A percentile compares a stretch with the other conserved stretches of the same genome.
phyloP scores from a whole-genome alignment of 2,113 vertebrate species.

The Hassar affinis region DNA sequence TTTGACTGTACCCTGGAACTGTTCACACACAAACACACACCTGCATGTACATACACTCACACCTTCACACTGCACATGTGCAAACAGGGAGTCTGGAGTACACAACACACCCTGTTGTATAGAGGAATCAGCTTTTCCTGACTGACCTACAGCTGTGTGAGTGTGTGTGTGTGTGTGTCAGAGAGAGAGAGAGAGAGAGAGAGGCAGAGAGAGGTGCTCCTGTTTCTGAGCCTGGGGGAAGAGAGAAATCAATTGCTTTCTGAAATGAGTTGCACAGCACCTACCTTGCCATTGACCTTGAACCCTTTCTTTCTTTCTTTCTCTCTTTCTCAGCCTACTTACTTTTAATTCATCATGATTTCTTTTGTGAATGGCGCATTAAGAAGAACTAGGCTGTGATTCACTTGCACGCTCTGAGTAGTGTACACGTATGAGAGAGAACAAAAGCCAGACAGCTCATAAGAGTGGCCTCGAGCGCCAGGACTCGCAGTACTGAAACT shows the following conservation, averaged over 20 bases:
- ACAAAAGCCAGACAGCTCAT: not conserved
- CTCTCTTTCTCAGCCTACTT: conserved; percentile 5
- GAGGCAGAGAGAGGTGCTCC: conserved; percentile 19
- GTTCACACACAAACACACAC: not conserved
- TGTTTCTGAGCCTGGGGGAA: conserved; percentile 43
- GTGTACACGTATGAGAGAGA: not conserved
- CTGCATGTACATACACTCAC: not conserved
- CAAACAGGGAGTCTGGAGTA: conserved; percentile 1
- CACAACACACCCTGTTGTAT: conserved; percentile 15
- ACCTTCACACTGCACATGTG: not conserved
- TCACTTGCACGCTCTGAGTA: not conserved
- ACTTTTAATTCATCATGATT: not conserved
- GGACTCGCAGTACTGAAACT: not conserved
- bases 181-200: conserved; percentile 13
- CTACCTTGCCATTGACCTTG: conserved; percentile 41
- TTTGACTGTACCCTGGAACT: conserved; percentile 12
- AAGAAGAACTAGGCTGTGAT: not conserved
- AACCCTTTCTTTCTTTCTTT: conserved; percentile 23
- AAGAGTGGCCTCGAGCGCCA: not conserved
- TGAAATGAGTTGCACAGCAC: conserved; percentile 43
- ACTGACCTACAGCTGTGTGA: conserved; percentile 8
- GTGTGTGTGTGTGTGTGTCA: not conserved
- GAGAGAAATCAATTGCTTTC: conserved; percentile 49
- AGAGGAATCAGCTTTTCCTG: conserved; percentile 40
- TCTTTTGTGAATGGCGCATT: not conserved